These are phyloP conservation scores for Lasioglossum calceatum DNA, from an alignment of 2,888 invertebrate genomes.

Conservation along the genomic window DNA sequence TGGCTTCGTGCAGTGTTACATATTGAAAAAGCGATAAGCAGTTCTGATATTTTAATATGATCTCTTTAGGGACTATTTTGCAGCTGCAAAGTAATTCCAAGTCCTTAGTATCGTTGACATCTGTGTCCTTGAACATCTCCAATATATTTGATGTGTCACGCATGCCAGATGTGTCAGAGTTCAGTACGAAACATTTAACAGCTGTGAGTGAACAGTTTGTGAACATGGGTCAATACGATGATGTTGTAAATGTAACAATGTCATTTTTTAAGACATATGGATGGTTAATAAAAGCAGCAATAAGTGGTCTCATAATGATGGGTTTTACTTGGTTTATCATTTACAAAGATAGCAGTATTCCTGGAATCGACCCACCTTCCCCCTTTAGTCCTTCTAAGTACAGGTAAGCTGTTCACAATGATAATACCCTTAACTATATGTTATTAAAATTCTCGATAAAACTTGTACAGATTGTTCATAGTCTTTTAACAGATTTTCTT, in stretches of 20 bases:
- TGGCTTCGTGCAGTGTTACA: constrained; percentile 23
- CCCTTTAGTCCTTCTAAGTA: constrained; percentile 86
- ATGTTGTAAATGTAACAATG: constrained; percentile 48
- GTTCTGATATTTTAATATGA: constrained; percentile 49
- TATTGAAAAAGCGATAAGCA: background rate
- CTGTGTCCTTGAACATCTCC: constrained; percentile 51
- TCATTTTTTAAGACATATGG: constrained; percentile 39
- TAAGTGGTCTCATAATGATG: constrained; percentile 85
- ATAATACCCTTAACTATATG: background rate
- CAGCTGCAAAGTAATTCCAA: constrained; percentile 44
- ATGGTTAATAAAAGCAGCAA: constrained; percentile 76
- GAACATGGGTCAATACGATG: constrained; percentile 63
- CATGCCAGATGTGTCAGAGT: constrained; percentile 34
- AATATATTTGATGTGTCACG: constrained; percentile 30
- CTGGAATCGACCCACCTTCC: constrained; percentile 87
- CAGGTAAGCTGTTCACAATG: constrained; percentile 79
- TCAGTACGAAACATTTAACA: constrained; percentile 44
- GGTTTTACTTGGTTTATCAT: constrained; percentile 87
- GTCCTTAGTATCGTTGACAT: constrained; percentile 39
- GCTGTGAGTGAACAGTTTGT: constrained; percentile 53
- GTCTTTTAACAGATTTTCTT: background rate
- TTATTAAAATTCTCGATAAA: background rate
- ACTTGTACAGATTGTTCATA: background rate
- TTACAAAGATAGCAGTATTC: constrained; percentile 87
- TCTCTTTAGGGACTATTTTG: constrained; percentile 52